phyloP scores from a whole-genome alignment of 2,888 invertebrate species.

The Sinohyriopsis cumingii region DNA sequence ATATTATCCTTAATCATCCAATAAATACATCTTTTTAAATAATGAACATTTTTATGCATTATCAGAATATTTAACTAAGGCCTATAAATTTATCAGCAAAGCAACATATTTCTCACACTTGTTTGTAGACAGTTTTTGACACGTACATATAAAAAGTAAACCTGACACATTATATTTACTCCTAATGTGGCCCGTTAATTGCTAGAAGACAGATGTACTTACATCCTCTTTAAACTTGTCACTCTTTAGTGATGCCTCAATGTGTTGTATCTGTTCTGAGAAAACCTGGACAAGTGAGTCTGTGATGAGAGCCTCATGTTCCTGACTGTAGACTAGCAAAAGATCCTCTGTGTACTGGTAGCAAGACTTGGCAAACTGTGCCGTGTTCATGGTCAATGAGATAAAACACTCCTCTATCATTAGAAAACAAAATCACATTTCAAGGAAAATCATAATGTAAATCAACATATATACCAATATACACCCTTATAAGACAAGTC shows the following conservation, averaged over 20 bases:
- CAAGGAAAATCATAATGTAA: neutral
- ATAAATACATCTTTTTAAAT: too few species aligned
- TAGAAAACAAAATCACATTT: slow-evolving; percentile 13
- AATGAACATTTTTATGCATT: too few species aligned
- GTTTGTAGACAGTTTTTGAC: too few species aligned
- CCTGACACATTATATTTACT: too few species aligned
- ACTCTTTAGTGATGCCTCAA: slow-evolving; percentile 75
- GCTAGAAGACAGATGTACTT: slow-evolving; percentile 4
- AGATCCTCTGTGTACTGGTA: slow-evolving; percentile 84
- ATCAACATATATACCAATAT: too few species aligned
- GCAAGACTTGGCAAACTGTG: slow-evolving; percentile 85
- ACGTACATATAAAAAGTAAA: too few species aligned
- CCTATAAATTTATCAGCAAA: too few species aligned
- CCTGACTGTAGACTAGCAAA: slow-evolving; percentile 82
- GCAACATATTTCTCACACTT: too few species aligned
- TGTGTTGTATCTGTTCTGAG: slow-evolving; percentile 81
- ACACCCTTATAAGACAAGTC: too few species aligned
- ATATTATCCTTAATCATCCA: too few species aligned
- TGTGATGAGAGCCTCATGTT: slow-evolving; percentile 83
- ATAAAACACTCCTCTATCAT: slow-evolving; percentile 80
- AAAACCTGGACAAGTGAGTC: slow-evolving; percentile 83
- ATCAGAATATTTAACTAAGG: too few species aligned
- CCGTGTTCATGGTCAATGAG: slow-evolving; percentile 84
- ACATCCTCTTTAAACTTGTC: slow-evolving; percentile 75
- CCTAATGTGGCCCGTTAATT: too few species aligned